These are phyloP conservation scores for Carassius gibelio DNA, from an alignment of 2,113 vertebrate genomes.

Conservation along the genomic window DNA sequence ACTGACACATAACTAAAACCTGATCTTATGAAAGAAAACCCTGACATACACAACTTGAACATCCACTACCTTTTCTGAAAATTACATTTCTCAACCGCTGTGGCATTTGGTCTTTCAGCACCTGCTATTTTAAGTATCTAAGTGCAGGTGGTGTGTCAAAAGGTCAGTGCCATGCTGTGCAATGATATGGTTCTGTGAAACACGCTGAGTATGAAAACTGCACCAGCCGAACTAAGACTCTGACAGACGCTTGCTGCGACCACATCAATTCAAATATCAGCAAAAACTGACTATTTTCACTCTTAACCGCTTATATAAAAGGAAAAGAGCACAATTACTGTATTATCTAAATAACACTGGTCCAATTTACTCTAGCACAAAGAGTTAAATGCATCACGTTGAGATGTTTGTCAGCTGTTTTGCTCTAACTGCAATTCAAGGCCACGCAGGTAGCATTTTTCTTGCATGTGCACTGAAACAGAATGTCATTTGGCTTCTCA, in stretches of 20 bases:
- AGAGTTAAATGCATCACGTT: conserved; percentile 7
- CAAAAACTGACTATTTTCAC: neutral
- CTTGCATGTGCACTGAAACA: neutral
- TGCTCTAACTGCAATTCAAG: neutral
- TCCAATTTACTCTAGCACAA: neutral
- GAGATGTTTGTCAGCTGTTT: neutral
- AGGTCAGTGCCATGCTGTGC: conserved; percentile 9
- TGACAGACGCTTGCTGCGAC: neutral
- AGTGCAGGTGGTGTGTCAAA: conserved; percentile 39
- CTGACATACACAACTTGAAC: neutral
- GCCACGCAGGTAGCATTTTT: neutral
- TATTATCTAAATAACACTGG: neutral
- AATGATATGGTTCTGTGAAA: conserved; percentile 17
- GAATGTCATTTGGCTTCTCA: neutral
- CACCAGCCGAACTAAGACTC: neutral
- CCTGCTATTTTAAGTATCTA: conserved; percentile 44
- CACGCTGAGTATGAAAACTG: conserved; percentile 18
- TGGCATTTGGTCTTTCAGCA: conserved; percentile 37
- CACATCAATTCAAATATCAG: neutral
- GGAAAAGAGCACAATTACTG: neutral
- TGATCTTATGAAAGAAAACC: neutral
- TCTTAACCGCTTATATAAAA: neutral
- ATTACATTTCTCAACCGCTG: neutral
- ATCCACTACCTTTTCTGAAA: conserved; percentile 10
- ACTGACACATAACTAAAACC: neutral